phyloP scores from a whole-genome alignment of 2,113 vertebrate genomes.

The Lipotes vexillifer region DNA sequence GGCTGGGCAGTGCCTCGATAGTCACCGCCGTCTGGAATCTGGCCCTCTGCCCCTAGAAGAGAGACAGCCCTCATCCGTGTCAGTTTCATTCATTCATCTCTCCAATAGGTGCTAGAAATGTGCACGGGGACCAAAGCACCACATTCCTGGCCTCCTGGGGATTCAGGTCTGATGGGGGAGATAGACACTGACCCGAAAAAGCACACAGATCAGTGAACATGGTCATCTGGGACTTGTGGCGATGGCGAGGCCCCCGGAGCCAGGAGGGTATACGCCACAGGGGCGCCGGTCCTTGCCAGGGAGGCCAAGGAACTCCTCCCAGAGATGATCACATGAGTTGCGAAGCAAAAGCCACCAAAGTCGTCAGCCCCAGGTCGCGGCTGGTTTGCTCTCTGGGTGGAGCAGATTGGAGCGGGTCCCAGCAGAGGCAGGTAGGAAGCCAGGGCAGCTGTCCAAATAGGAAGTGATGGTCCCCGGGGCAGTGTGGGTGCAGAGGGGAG shows the following conservation, averaged over 20 bases:
- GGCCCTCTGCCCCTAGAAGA: not conserved
- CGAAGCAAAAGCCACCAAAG: fast-evolving
- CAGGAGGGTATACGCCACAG: fast-evolving
- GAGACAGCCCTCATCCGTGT: fast-evolving
- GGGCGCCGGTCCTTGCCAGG: not conserved
- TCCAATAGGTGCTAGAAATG: fast-evolving
- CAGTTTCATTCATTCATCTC: fast-evolving
- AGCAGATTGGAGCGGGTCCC: fast-evolving
- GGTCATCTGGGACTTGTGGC: fast-evolving
- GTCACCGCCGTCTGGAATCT: not conserved
- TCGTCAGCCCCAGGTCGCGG: fast-evolving
- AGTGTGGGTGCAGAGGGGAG: no score
- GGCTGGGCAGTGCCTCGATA: not conserved
- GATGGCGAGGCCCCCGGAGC: not conserved
- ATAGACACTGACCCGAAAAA: fast-evolving
- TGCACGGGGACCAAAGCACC: fast-evolving
- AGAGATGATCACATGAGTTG: no score
- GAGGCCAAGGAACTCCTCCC: not conserved
- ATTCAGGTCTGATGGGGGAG: no score
- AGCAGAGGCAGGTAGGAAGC: not conserved
- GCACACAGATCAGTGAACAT: not conserved
- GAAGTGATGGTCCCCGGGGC: fast-evolving
- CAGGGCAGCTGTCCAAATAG: fast-evolving
- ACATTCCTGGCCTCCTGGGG: not conserved
- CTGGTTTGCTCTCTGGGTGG: not conserved